phyloP scores from a whole-genome alignment of 2,113 vertebrate species.

The Podarcis cretensis region DNA sequence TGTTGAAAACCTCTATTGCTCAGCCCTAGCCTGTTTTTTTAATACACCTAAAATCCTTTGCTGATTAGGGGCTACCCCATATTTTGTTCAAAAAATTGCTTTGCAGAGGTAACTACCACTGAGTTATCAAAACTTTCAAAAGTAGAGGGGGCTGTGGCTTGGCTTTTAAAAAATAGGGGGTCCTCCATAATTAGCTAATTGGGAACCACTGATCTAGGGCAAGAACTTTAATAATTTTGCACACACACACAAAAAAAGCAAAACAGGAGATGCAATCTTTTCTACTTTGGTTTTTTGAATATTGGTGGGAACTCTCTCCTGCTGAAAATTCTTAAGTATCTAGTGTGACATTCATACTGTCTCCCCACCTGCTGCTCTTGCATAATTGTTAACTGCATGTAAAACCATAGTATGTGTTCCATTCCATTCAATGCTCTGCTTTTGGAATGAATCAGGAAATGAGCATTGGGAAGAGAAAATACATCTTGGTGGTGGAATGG shows the following conservation, averaged over 20 bases:
- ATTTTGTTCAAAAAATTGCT: too few relatives aligned
- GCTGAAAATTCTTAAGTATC: neutral
- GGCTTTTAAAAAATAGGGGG: too few relatives aligned
- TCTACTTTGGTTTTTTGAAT: neutral
- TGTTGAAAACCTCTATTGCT: too few relatives aligned
- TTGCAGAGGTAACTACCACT: too few relatives aligned
- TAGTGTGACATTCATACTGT: neutral
- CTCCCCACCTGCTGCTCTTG: neutral
- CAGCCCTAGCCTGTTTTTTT: too few relatives aligned
- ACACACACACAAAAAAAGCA: too few relatives aligned
- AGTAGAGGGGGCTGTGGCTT: neutral
- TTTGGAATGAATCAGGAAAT: neutral
- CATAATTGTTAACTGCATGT: neutral
- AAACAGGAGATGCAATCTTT: neutral
- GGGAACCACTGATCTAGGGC: too few relatives aligned
- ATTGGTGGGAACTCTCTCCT: neutral
- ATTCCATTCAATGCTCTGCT: neutral
- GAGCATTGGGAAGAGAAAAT: neutral
- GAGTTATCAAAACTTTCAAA: too few relatives aligned
- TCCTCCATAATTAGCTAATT: too few relatives aligned
- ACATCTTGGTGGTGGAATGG: neutral
- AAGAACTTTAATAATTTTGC: neutral
- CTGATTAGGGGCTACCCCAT: too few relatives aligned
- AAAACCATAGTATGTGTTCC: neutral
- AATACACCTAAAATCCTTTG: too few relatives aligned